Evolutionary conservation across 2,113 vertebrate genomes (phyloP), one percentile per base, ranked within the genome.

Genomic region (Carassius auratus): DNA sequence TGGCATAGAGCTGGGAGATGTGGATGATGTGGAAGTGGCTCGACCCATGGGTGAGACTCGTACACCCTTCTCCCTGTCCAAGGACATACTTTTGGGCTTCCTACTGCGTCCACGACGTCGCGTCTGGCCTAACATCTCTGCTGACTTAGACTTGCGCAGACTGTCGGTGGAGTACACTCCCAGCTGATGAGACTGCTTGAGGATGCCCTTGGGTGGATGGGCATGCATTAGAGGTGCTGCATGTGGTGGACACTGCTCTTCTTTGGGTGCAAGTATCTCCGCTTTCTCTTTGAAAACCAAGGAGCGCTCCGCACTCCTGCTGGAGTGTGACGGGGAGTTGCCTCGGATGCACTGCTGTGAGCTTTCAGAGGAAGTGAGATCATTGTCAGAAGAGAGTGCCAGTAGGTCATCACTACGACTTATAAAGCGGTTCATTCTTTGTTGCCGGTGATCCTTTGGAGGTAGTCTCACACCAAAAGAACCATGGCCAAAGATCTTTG

Each of bases 191-290:
- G 93, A 89, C 86, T 93, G 94, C 89, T 97, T 97, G 89, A 97
- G 91, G 90, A 97, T 97, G 76, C 96, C 90, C 88, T 96, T 96
- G 0, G 94, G 95, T 10, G 93, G 92, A 5, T 9, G 0, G 33
- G 90, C 84, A 9, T 71, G 89, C 0, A 71, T 73, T 48, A 89
- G 83, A 64, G 71, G 26, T 6, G 26, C 1, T 7, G 55, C 5
- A 26, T 45, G 62, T 1, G 30, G 36, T 23, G 86, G 88, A 14
- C 61, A 83, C 5, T 0, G 88, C 62, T 88, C 84, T 71, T 91
- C 77, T 55, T 92, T 92, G 0, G 92, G 92, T 61, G 86, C 89
- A 83, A 95, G 85, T 64, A 95, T 90, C 88, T 96, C 93, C 17
- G 93, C 93, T 38, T 91, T 91, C 77, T 95, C 93, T 87, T 95